phyloP scores from a whole-genome alignment of 2,888 invertebrate genomes.

The Pterostichus niger region DNA sequence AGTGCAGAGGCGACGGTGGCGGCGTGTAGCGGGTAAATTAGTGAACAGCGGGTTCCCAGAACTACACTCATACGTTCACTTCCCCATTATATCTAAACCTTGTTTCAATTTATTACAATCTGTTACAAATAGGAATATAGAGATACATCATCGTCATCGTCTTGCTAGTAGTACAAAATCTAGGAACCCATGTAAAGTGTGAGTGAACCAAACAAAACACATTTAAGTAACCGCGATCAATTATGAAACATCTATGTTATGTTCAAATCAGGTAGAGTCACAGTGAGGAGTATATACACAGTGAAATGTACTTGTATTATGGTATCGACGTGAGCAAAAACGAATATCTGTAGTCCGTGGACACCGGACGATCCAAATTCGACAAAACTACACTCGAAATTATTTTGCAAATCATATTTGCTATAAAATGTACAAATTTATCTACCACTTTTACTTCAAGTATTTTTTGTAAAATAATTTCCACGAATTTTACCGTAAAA shows the following conservation, averaged over 20 bases:
- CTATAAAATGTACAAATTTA: too few relatives aligned
- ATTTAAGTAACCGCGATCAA: constrained; percentile 27
- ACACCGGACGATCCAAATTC: neutral
- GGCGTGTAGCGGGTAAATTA: neutral
- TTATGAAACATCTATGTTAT: constrained; percentile 59
- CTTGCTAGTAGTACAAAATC: neutral
- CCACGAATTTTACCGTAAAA: too few relatives aligned
- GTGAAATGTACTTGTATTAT: constrained; percentile 48
- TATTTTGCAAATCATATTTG: too few relatives aligned
- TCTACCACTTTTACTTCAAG: too few relatives aligned
- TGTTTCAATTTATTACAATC: neutral
- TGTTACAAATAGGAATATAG: neutral
- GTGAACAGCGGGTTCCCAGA: too few relatives aligned
- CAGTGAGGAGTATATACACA: constrained; percentile 50
- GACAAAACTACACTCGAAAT: neutral
- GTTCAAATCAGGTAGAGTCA: constrained; percentile 56
- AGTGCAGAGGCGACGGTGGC: neutral
- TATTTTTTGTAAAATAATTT: too few relatives aligned
- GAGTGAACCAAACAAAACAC: constrained; percentile 39
- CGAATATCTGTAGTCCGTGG: constrained; percentile 10
- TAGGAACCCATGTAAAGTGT: constrained; percentile 26
- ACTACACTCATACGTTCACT: neutral
- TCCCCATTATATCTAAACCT: neutral
- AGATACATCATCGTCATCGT: too few relatives aligned
- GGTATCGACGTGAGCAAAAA: constrained; percentile 60